Conservation (phyloP, 1,140 invertebrate species). For the Drosophila simulans region DNA sequence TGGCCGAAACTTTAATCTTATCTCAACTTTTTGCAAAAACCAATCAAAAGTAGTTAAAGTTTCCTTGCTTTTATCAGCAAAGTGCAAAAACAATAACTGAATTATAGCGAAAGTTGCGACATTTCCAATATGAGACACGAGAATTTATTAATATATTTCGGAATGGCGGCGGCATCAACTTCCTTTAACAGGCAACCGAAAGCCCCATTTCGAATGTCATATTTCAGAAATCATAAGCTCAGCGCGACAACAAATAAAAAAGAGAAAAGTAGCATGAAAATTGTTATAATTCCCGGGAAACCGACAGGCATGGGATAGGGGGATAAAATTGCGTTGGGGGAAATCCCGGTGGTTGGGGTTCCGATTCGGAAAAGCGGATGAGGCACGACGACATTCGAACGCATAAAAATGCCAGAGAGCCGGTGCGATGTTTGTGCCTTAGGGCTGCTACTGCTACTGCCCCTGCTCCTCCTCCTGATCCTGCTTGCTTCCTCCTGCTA, state of each 20-base stretch:
- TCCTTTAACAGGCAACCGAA: constrained; percentile 22
- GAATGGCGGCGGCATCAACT: constrained; percentile 55
- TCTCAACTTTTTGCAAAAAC: neutral
- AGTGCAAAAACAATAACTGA: constrained; percentile 24
- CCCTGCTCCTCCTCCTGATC: constrained; percentile 36
- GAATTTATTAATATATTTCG: constrained; percentile 78
- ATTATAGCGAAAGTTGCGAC: constrained; percentile 25
- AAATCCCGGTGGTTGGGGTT: neutral
- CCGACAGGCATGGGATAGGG: constrained; percentile 36
- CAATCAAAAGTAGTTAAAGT: constrained; percentile 19
- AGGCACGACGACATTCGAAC: constrained; percentile 79
- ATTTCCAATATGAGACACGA: constrained; percentile 56
- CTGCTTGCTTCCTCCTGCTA: constrained; percentile 63
- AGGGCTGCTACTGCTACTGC: constrained; percentile 68
- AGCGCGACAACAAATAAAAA: constrained; percentile 77
- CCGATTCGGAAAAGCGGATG: constrained; percentile 45
- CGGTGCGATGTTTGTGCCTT: constrained; percentile 66
- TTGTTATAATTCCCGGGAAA: constrained; percentile 76
- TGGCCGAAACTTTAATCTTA: too few relatives aligned
- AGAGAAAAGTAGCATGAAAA: constrained; percentile 78
- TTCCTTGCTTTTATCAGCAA: neutral
- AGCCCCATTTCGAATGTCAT: constrained; percentile 58
- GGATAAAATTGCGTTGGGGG: constrained; percentile 3
- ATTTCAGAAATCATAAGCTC: constrained; percentile 83
- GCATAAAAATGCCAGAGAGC: constrained; percentile 75